Conservation (phyloP, 2,888 invertebrate genomes). For the Coenonympha glycerion region DNA sequence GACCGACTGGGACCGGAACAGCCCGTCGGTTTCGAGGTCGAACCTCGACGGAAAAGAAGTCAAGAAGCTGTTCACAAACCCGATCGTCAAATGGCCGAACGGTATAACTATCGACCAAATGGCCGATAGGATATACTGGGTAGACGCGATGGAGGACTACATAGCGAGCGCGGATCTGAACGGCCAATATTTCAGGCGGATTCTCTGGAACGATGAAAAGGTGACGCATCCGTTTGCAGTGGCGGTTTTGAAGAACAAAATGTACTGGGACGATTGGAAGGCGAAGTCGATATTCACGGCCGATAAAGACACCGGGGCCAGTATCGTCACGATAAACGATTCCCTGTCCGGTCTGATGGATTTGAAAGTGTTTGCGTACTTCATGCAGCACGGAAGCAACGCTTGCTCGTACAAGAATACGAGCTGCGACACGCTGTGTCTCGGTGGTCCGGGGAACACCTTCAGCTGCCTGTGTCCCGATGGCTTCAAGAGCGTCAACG, state of each 20-base stretch:
- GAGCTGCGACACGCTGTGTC: slow-evolving; percentile 84
- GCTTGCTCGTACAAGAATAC: slow-evolving; percentile 78
- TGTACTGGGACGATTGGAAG: slow-evolving; percentile 95
- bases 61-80: slow-evolving; percentile 78
- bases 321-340: slow-evolving; percentile 76
- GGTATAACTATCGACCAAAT: slow-evolving; percentile 90
- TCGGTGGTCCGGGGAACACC: slow-evolving; percentile 81
- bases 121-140: slow-evolving; percentile 89
- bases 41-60: slow-evolving; percentile 85
- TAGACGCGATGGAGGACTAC: slow-evolving; percentile 88
- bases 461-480: slow-evolving; percentile 88
- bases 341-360: slow-evolving; percentile 86
- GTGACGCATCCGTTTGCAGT: slow-evolving; percentile 91
- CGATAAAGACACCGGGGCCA: slow-evolving; percentile 84
- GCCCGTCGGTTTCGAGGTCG: slow-evolving; percentile 86
- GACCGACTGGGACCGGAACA: slow-evolving; percentile 90
- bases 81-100: slow-evolving; percentile 88
- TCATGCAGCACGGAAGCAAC: slow-evolving; percentile 84
- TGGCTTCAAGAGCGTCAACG: slow-evolving; percentile 75
- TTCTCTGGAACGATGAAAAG: slow-evolving; percentile 78
- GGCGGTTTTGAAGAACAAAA: slow-evolving; percentile 86
- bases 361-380: slow-evolving; percentile 85
- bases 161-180: slow-evolving; percentile 85
- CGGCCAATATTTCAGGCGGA: slow-evolving; percentile 80
- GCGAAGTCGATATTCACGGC: slow-evolving; percentile 85